A percentile compares a stretch with the other conserved stretches of the same genome.
Evolutionary conservation across 2,888 invertebrate species (phyloP).

Genomic region (Herminia tarsipennalis): DNA sequence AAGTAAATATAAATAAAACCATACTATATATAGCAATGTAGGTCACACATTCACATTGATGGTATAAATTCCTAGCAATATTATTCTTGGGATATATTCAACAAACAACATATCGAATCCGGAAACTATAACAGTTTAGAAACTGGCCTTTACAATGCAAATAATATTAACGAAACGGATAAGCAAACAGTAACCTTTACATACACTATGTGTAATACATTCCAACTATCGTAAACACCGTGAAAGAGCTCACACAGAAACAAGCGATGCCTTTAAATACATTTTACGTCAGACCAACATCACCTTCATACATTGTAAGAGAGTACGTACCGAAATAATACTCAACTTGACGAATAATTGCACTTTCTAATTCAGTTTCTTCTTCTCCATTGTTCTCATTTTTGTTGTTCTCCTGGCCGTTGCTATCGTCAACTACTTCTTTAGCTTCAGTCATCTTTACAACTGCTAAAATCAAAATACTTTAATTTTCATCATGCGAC

Average conservation of each 20-base stretch:
- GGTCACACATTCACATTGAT: no score
- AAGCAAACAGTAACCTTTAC: not conserved
- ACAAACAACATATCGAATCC: no score
- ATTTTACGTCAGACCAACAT: slow-evolving; percentile 5
- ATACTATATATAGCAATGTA: no score
- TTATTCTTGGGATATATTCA: no score
- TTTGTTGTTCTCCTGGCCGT: slow-evolving; percentile 61
- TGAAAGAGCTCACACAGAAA: slow-evolving; percentile 1
- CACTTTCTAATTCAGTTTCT: slow-evolving; percentile 79
- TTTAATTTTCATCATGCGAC: not conserved
- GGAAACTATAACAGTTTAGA: no score
- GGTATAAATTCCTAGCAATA: no score
- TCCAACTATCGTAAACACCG: not conserved
- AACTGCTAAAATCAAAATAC: slow-evolving; percentile 26
- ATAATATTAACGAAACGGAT: no score
- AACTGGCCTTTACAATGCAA: no score
- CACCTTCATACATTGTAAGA: not conserved
- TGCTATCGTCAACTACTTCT: slow-evolving; percentile 60
- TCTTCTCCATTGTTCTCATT: slow-evolving; percentile 49
- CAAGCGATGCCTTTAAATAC: slow-evolving; percentile 5
- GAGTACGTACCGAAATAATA: slow-evolving; percentile 84
- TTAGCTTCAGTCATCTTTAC: slow-evolving; percentile 72
- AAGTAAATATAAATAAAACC: no score
- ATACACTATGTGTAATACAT: not conserved
- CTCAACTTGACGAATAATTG: slow-evolving; percentile 89